A percentile compares a stretch with the other conserved stretches of the same genome.
phyloP scores from a whole-genome alignment of 2,113 vertebrate genomes.

The Isurus oxyrinchus region DNA sequence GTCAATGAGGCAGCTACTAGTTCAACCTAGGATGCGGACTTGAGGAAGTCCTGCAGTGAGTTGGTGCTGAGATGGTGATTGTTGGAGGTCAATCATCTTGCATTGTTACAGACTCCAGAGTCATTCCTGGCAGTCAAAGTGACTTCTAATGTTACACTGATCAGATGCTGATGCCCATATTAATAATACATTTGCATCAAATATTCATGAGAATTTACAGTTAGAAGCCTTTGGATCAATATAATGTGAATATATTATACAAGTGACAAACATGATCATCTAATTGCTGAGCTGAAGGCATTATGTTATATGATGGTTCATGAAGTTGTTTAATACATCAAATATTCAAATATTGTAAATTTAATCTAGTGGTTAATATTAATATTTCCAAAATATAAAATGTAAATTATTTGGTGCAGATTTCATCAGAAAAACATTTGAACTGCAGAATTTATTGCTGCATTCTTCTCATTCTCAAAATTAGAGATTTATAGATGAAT shows the following conservation, averaged over 20 bases:
- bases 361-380: neutral
- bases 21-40: neutral
- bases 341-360: neutral
- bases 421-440: neutral
- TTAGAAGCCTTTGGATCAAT: neutral
- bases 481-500: too few species aligned
- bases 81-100: neutral
- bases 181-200: neutral
- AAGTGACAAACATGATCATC: neutral
- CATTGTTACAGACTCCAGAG: neutral
- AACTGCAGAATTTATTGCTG: neutral
- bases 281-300: neutral
- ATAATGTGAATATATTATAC: neutral
- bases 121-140: neutral
- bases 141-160: neutral
- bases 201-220: neutral
- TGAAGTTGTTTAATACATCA: neutral
- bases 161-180: neutral
- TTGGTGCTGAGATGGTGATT: neutral
- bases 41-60: neutral
- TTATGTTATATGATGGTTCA: neutral
- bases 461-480: neutral
- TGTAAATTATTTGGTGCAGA: neutral
- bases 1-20: neutral
- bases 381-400: too few species aligned